A percentile compares a stretch with the other conserved stretches of the same genome.
Conservation (phyloP, 2,113 vertebrate species). For the Meriones unguiculatus region DNA sequence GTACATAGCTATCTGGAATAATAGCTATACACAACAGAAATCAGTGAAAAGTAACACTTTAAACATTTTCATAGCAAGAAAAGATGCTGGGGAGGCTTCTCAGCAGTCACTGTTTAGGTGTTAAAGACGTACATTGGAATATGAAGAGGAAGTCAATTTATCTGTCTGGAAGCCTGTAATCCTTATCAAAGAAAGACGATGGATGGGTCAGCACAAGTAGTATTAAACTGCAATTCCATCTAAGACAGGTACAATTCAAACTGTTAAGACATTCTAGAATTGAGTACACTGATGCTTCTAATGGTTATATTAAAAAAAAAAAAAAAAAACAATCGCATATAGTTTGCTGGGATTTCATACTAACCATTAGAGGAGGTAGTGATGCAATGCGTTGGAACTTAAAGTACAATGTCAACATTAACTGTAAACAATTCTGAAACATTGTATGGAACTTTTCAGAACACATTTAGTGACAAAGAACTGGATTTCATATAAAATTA, state of each 20-base stretch:
- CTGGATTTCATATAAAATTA: conserved; percentile 73
- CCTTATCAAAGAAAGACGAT: conserved; percentile 54
- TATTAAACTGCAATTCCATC: conserved; percentile 56
- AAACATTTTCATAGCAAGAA: conserved; percentile 52
- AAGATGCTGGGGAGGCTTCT: conserved; percentile 35
- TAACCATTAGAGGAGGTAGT: conserved; percentile 86
- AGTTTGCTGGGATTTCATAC: conserved; percentile 72
- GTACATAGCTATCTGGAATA: conserved; percentile 50
- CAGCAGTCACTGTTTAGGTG: conserved; percentile 63
- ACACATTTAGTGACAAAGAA: conserved; percentile 81
- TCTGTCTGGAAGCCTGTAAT: conserved; percentile 52
- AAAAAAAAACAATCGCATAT: not conserved
- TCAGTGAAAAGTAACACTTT: conserved; percentile 34
- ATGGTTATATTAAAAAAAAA: conserved; percentile 6
- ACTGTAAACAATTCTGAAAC: conserved; percentile 88
- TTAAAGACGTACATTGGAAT: conserved; percentile 65
- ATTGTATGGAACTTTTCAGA: conserved; percentile 78
- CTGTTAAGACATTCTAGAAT: conserved; percentile 64
- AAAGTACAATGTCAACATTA: conserved; percentile 82
- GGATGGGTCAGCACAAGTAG: not conserved
- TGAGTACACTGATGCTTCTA: conserved; percentile 54
- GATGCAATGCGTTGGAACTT: conserved; percentile 78
- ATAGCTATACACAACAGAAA: conserved; percentile 39
- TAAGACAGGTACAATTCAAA: conserved; percentile 54
- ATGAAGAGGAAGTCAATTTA: conserved; percentile 51